phyloP scores from a whole-genome alignment of 1,140 invertebrate species.

The Drosophila nebulosa region DNA sequence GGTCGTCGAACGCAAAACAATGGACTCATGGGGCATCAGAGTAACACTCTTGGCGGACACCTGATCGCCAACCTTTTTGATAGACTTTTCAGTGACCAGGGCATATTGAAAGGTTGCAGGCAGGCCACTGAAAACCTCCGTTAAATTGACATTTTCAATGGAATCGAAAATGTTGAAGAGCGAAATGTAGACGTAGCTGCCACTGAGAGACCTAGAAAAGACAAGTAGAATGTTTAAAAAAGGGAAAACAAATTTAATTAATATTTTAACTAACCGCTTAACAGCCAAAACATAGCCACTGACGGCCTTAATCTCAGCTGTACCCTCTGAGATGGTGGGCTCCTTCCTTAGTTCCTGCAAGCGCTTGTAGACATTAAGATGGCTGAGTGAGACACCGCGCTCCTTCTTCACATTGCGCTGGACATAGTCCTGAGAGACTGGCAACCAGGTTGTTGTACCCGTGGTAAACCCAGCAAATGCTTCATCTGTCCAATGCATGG shows the following conservation, averaged over 20 bases:
- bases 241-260: neutral
- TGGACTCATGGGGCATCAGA: constrained; percentile 64
- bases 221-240: neutral
- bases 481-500: constrained; percentile 88
- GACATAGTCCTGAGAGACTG: constrained; percentile 83
- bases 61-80: constrained; percentile 54
- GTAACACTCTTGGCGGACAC: constrained; percentile 54
- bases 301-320: constrained; percentile 55
- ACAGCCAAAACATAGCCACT: constrained; percentile 69
- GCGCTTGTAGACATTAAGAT: constrained; percentile 68
- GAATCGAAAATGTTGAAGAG: constrained; percentile 66
- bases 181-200: constrained; percentile 60
- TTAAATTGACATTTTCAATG: constrained; percentile 63
- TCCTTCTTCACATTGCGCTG: constrained; percentile 81
- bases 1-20: constrained; percentile 62
- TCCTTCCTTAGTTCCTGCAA: constrained; percentile 61
- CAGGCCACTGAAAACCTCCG: constrained; percentile 46
- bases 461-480: constrained; percentile 75
- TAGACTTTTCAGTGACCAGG: constrained; percentile 67
- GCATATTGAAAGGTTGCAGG: constrained; percentile 66
- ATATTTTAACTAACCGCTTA: constrained; percentile 51
- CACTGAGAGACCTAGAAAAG: constrained; percentile 41
- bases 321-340: constrained; percentile 63
- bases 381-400: constrained; percentile 50
- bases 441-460: constrained; percentile 84